Conservation (phyloP, 2,113 vertebrate genomes). For the Nibea albiflora region DNA sequence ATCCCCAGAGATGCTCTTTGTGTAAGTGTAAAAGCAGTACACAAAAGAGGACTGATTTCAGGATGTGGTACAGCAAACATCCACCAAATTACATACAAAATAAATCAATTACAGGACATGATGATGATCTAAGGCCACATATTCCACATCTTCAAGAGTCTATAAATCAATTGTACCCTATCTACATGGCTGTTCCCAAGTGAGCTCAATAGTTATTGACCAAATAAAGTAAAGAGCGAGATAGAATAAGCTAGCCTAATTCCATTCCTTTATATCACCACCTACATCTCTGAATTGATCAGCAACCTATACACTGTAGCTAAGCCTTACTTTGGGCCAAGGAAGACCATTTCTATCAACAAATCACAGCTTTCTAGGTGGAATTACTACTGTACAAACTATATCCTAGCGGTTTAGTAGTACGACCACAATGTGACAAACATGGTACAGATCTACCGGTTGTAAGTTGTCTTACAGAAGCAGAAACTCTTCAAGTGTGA, state of each 20-base stretch:
- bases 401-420: neutral
- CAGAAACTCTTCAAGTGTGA: neutral
- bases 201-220: constrained; percentile 34
- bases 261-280: neutral
- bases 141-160: constrained; percentile 34
- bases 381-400: neutral
- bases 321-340: neutral
- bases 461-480: neutral
- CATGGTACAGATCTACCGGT: neutral
- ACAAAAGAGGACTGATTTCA: neutral
- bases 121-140: constrained; percentile 26
- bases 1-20: neutral
- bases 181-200: constrained; percentile 2
- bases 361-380: neutral
- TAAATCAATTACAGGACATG: constrained; percentile 41
- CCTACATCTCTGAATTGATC: constrained; percentile 2
- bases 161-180: constrained; percentile 41
- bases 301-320: neutral
- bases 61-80: constrained; percentile 26
- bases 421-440: neutral
- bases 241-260: constrained; percentile 8
- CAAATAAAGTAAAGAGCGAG: constrained; percentile 20
- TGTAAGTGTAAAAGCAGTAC: neutral
- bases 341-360: neutral
- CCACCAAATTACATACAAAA: constrained; percentile 28